Base-by-base conservation (phyloP, 2,113 vertebrate genomes). In the Antennarius striatus region DNA sequence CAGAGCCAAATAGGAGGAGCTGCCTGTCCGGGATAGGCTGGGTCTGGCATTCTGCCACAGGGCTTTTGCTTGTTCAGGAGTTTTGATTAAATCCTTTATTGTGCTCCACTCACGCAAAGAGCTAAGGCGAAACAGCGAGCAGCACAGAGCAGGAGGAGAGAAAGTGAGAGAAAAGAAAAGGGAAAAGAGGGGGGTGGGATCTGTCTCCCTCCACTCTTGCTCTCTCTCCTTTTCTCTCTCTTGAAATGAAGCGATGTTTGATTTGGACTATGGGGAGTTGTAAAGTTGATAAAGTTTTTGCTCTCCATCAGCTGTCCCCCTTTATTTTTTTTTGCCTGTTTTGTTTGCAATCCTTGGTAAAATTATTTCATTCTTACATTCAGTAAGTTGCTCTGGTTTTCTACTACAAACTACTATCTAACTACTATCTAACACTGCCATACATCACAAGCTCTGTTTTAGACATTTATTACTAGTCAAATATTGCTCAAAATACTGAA, bases 41-140 rank as follows among this genome's bases (percentile, higher is more conserved):
- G 63, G 69, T 50, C 81, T 87, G 90, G 87, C 90, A 65, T 64
- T 51, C 54, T 56, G 90, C 89, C 85, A 91, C 54, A 9, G 77
- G 82, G 85, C 82, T 91, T 92, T 89, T 91, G 90, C 90, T 91
- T 92, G 90, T 91, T 91, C 90, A 91, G 90, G 88, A 90, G 89
- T 91, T 92, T 90, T 92, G 85, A 89, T 92, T 90, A 90, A 92
- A 91, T 90, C 89, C 85, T 91, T 91, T 91, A 91, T 92, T 91
- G 88, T 91, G 86, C 82, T 91, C 79, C 77, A 86, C 89, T 92
- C 89, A 91, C 84, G 88, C 88, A 88, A 91, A 88, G 88, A 86
- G 80, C 88, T 75, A 82, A 88, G 87, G 88, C 79, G 75, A 85
- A 79, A 78, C 82, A 76, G 69, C 30, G 76, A 83, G 70, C 78